Evolutionary conservation across 2,113 vertebrate species (phyloP), one percentile per base, ranked within the genome.

Genomic region (Anolis carolinensis): DNA sequence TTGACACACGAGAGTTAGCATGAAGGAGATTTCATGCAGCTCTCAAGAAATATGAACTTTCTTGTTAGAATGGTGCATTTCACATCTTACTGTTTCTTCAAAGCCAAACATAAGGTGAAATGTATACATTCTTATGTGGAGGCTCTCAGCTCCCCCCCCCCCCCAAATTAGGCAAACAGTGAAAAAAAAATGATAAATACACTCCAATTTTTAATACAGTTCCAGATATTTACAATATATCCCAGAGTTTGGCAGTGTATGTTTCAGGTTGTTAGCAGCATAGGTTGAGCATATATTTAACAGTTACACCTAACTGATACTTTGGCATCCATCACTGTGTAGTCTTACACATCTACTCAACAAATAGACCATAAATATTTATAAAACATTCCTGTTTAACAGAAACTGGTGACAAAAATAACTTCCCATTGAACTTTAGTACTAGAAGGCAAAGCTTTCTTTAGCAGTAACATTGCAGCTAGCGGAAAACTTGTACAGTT

Each of bases 211-310:
- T 71, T 68, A 87, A 77, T 88, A 87, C 50, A 89, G 70, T 90
- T 89, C 48, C 83, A 81, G 87, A 50, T 94, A 94, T 96, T 96
- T 96, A 96, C 92, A 95, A 75, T n/a, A 87, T 86, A 89, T 67
- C 92, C 79, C 74, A 59, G 39, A n/a, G 27, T 90, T 77, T 90
- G 85, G 88, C 84, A 92, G 80, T 11, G 81, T 87, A 87, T 0
- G 1, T 89, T 79, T 88, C 81, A 88, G 86, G 86, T 79, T 86
- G 59, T 79, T 89, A 92, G 92, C 89, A 94, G 92, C 86, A 88
- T 80, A 92, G 79, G 67, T 90, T 84, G 88, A 93, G 85, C 85
- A 90, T 73, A 50, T 86, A 89, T 82, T 90, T 95, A 88, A 95
- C 86, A 92, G 81, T 83, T 87, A 95, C 89, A 90, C 80, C 84